These are phyloP conservation scores for Bos javanicus DNA, from an alignment of 2,113 vertebrate genomes.

Conservation along the genomic window DNA sequence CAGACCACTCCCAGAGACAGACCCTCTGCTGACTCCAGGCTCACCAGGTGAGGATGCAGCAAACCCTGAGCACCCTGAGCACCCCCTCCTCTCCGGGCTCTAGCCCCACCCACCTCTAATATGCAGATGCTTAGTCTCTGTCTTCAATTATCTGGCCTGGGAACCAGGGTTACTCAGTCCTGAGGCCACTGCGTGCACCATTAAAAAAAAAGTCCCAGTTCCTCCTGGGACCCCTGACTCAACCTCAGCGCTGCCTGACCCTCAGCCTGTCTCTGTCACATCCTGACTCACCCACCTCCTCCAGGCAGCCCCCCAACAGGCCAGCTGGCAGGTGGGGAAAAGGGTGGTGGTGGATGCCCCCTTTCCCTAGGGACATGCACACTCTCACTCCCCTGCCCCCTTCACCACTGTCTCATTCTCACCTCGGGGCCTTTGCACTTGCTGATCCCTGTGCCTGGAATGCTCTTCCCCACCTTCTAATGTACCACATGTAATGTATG, in stretches of 20 bases:
- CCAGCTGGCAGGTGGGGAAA: background rate
- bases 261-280: background rate
- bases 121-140: background rate
- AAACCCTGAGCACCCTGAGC: background rate
- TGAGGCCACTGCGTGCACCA: background rate
- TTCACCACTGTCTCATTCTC: background rate
- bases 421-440: background rate
- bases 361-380: background rate
- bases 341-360: background rate
- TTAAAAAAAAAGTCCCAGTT: background rate
- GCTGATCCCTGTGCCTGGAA: background rate
- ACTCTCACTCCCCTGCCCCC: fast-evolving
- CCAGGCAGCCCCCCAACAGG: background rate
- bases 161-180: background rate
- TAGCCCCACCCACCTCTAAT: background rate
- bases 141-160: background rate
- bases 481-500: background rate
- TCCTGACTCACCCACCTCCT: background rate
- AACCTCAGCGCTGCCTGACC: background rate
- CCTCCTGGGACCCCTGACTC: background rate
- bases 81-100: background rate
- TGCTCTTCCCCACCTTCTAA: background rate
- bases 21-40: background rate
- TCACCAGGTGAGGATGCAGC: background rate
- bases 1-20: background rate